phyloP scores from a whole-genome alignment of 1,140 invertebrate species.

The Asbolus verrucosus region DNA sequence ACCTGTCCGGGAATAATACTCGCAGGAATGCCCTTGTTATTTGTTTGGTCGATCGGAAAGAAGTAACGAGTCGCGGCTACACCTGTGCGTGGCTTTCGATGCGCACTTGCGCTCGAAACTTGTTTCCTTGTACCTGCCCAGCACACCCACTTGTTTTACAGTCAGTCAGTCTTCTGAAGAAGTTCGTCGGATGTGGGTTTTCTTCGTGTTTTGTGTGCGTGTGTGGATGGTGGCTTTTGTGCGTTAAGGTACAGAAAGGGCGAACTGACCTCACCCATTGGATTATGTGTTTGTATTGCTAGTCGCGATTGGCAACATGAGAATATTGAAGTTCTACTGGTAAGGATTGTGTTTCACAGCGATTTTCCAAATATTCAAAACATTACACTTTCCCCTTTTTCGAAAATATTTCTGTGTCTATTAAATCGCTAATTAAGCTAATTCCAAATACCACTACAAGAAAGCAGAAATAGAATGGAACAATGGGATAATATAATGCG shows the following conservation, averaged over 20 bases:
- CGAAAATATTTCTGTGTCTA: too few species aligned
- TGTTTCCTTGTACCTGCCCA: slow-evolving; percentile 57
- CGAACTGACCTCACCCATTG: too few species aligned
- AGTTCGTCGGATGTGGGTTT: too few species aligned
- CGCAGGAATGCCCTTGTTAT: slow-evolving; percentile 57
- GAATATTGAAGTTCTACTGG: slow-evolving; percentile 64
- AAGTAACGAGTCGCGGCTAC: slow-evolving; percentile 52
- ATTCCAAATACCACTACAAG: background rate
- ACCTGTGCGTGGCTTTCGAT: background rate
- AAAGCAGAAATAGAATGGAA: slow-evolving; percentile 12
- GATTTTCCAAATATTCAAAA: background rate
- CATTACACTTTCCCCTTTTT: slow-evolving; percentile 7
- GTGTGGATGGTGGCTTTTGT: slow-evolving; percentile 36
- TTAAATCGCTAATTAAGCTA: background rate
- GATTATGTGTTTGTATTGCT: slow-evolving; percentile 13
- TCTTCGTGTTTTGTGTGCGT: too few species aligned
- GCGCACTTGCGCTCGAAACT: slow-evolving; percentile 49
- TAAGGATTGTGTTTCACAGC: slow-evolving; percentile 48
- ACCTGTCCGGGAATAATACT: slow-evolving; percentile 17
- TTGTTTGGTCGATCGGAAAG: slow-evolving; percentile 55
- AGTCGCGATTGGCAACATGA: slow-evolving; percentile 55
- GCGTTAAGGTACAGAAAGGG: background rate
- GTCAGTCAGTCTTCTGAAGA: slow-evolving; percentile 40
- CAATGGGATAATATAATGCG: slow-evolving; percentile 10
- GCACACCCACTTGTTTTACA: slow-evolving; percentile 61